Conservation (phyloP, 2,888 invertebrate genomes). For the Eudasyphora cyanicolor region DNA sequence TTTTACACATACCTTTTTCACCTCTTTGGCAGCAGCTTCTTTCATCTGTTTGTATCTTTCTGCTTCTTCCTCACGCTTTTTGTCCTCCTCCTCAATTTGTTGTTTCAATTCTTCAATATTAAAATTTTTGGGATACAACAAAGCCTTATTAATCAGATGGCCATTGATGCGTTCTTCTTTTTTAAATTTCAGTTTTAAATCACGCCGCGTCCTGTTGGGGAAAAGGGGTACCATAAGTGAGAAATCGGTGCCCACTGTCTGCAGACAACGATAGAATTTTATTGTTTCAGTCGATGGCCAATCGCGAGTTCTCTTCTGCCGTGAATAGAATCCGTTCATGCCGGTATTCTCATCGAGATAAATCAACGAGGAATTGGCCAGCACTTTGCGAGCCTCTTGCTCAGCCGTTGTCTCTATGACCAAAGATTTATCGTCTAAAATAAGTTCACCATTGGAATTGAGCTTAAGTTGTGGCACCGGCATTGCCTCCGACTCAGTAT, state of each 20-base stretch:
- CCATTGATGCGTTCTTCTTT: conserved; percentile 91
- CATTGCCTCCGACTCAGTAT: conserved; percentile 78
- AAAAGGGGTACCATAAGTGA: conserved; percentile 92
- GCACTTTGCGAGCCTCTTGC: conserved; percentile 83
- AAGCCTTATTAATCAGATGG: conserved; percentile 87
- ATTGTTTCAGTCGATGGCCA: conserved; percentile 91
- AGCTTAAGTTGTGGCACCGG: conserved; percentile 92
- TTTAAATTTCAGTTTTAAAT: conserved; percentile 95
- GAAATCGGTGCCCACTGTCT: conserved; percentile 95
- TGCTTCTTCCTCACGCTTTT: conserved; percentile 63
- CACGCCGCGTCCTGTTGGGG: conserved; percentile 88
- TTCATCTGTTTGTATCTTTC: conserved; percentile 66
- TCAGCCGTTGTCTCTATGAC: conserved; percentile 85
- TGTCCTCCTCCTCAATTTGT: conserved; percentile 81
- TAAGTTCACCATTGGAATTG: conserved; percentile 91
- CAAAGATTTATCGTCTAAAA: conserved; percentile 92
- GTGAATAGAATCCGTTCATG: conserved; percentile 84
- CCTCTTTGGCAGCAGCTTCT: conserved; percentile 67
- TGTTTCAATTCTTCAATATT: conserved; percentile 84
- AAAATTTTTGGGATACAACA: conserved; percentile 86
- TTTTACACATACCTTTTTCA: conserved; percentile 71
- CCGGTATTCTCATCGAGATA: conserved; percentile 83
- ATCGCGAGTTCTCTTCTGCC: conserved; percentile 85
- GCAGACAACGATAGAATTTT: conserved; percentile 94
- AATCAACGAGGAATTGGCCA: conserved; percentile 85